A percentile compares a stretch with the other conserved stretches of the same genome.
These are phyloP conservation scores for Parnassius apollo DNA, from an alignment of 2,888 invertebrate genomes.

Conservation along the genomic window DNA sequence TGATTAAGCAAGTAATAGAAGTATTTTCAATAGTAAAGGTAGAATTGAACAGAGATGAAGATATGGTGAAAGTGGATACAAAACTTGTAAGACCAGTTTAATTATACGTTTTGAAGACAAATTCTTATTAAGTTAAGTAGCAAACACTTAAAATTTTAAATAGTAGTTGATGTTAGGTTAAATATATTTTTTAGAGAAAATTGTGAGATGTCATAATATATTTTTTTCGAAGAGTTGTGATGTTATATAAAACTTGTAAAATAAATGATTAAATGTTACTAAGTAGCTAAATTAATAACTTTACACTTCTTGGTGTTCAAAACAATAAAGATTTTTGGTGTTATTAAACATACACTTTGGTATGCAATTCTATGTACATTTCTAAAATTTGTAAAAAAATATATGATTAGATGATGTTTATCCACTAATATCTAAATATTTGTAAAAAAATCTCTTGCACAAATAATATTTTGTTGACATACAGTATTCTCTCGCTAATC, in stretches of 20 bases:
- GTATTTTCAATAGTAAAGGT: constrained; percentile 67
- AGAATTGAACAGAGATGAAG: constrained; percentile 64
- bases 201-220: background rate
- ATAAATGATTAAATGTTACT: too few species aligned
- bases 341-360: constrained; percentile 6
- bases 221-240: too few species aligned
- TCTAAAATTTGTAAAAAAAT: constrained; percentile 16
- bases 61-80: constrained; percentile 67
- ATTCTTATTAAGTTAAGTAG: too few species aligned
- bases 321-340: too few species aligned
- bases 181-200: constrained; percentile 8
- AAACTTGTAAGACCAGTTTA: constrained; percentile 59
- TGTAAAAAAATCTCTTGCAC: constrained; percentile 24
- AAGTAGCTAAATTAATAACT: too few species aligned
- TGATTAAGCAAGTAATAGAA: constrained; percentile 59
- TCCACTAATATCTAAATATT: constrained; percentile 5
- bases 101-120: constrained; percentile 13
- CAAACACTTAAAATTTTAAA: background rate
- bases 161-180: constrained; percentile 1
- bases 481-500: too few species aligned
- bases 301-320: too few species aligned
- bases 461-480: constrained; percentile 21
- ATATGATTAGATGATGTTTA: constrained; percentile 37
- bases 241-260: too few species aligned
- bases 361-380: constrained; percentile 8